Evolutionary conservation across 2,888 invertebrate species (phyloP), one percentile per base, ranked within the genome.

Genomic region (Metopia argyrocephala): DNA sequence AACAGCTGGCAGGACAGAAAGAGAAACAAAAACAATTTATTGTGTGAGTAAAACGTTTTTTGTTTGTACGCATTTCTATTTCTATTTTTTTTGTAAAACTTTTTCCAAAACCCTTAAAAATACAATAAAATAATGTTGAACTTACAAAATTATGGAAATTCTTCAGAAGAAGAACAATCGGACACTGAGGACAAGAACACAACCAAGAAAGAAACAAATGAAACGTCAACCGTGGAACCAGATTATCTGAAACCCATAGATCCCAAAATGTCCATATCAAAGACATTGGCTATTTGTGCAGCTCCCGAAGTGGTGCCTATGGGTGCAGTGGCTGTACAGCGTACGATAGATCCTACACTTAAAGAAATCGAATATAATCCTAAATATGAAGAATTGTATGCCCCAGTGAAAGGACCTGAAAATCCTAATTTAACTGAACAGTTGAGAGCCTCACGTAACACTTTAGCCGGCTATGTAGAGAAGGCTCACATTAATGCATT

Each of bases 401-500:
- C 98, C 3, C 98, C 98, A 0, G 93, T 95, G 82, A 93, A 95
- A 61, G 99, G 99, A 0, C 99, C 99, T 0, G 94, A 94, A 84
- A 98, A 99, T 91, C 99, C 99, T 0, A 96, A 95, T 88, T 94
- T 96, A 90, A 97, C 98, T 0, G 94, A 95, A 87, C 97, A 98
- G 87, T 95, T 97, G 91, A 93, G 93, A 83, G 96, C 98, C 0
- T 92, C 93, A 5, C 95, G 97, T 87, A 99, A 99, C 89, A 98
- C 96, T 86, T 91, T 99, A 12, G 95, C 98, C 0, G 99, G 99
- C 0, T 98, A 94, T 91, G 96, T 98, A 0, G 99, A 99, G 88
- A 94, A 95, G 83, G 98, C 98, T 0, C 97, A 98, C 89, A 94
- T 99, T 64, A 98, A 96, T 91, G 96, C 96, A 85, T 99, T 99